Conservation (phyloP, 2,113 vertebrate species). For the Taxidea taxus region DNA sequence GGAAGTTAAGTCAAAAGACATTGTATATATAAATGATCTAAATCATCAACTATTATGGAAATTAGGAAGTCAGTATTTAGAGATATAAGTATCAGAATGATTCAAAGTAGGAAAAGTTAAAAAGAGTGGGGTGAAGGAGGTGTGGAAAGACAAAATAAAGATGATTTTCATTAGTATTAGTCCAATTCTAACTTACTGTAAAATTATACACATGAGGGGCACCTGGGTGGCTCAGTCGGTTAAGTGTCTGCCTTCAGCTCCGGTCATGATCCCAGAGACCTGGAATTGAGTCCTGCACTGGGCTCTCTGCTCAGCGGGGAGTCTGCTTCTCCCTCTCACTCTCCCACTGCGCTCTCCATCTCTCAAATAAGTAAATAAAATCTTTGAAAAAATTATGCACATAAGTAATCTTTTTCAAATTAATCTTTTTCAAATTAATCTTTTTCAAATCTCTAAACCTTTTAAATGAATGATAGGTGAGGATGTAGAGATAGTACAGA, state of each 20-base stretch:
- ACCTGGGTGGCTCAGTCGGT: neutral
- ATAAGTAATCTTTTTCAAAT: conserved; percentile 5
- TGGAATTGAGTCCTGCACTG: neutral
- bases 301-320: neutral
- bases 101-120: neutral
- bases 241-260: neutral
- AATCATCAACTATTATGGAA: neutral
- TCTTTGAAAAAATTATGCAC: neutral
- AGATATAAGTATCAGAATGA: neutral
- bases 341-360: no score
- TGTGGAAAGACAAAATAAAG: neutral
- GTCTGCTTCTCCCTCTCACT: neutral
- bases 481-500: neutral
- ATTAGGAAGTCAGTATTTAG: neutral
- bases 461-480: neutral
- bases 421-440: neutral
- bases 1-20: neutral
- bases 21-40: neutral
- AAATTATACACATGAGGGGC: neutral
- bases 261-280: neutral
- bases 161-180: neutral
- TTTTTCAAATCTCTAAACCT: neutral
- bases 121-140: neutral
- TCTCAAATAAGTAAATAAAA: neutral
- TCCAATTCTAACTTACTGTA: neutral